phyloP scores from a whole-genome alignment of 2,888 invertebrate species.

The Eretmocerus hayati region DNA sequence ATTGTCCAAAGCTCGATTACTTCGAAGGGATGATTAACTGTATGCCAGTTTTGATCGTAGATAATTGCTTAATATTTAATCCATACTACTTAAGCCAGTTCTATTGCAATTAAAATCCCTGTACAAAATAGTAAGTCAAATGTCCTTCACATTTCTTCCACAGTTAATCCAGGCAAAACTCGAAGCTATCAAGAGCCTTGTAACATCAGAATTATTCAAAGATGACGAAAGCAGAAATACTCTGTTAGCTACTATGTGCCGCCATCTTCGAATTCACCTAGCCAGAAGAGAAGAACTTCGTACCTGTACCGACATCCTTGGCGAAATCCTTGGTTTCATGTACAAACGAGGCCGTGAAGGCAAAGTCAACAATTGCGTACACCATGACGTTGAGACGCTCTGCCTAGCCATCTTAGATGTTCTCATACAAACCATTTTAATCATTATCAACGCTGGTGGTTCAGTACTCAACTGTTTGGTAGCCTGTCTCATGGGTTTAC shows the following conservation, averaged over 20 bases:
- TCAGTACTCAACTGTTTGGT: conserved; percentile 75
- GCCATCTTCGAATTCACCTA: conserved; percentile 77
- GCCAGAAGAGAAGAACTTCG: conserved; percentile 73
- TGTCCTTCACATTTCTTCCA: too few species aligned
- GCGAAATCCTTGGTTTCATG: conserved; percentile 69
- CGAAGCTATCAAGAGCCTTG: conserved; percentile 73
- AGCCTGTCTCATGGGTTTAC: conserved; percentile 75
- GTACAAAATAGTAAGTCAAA: too few species aligned
- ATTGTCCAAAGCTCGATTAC: too few species aligned
- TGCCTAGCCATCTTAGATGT: conserved; percentile 76
- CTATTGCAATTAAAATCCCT: too few species aligned
- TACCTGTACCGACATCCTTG: conserved; percentile 79
- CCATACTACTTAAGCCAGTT: too few species aligned
- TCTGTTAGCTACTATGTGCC: conserved; percentile 74
- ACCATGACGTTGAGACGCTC: conserved; percentile 76
- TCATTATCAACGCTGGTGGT: conserved; percentile 70
- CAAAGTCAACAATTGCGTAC: conserved; percentile 57
- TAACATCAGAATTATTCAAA: conserved; percentile 65
- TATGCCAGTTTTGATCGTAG: too few species aligned
- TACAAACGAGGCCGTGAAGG: conserved; percentile 53
- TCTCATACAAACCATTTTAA: conserved; percentile 76
- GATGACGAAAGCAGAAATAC: conserved; percentile 79
- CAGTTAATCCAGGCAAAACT: conserved; percentile 74
- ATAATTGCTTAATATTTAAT: too few species aligned
- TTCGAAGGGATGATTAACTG: too few species aligned